Percentiles rank a stretch among this genome's conserved stretches.
phyloP scores from a whole-genome alignment of 2,113 vertebrate species.

The Donacobius atricapilla region DNA sequence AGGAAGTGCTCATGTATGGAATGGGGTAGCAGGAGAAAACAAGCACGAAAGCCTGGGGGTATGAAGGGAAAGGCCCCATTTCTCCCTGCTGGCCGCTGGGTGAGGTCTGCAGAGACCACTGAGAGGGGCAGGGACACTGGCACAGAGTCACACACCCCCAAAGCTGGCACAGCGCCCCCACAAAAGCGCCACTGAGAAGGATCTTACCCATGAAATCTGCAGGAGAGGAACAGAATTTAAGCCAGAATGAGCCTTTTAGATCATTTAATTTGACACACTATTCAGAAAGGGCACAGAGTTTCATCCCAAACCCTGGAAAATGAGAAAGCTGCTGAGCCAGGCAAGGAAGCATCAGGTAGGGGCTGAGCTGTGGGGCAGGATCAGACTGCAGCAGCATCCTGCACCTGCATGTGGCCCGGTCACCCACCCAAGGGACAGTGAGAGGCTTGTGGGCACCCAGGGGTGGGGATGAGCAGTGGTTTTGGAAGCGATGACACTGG shows the following conservation, averaged over 20 bases:
- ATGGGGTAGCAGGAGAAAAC: background rate
- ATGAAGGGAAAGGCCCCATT: background rate
- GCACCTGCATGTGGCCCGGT: background rate
- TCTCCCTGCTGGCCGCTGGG: too few relatives aligned
- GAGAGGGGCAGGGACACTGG: background rate
- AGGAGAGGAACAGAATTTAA: background rate
- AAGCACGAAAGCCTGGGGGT: fast-evolving
- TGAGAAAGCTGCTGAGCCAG: background rate
- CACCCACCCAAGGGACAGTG: background rate
- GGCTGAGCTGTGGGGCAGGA: background rate
- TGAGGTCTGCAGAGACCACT: background rate
- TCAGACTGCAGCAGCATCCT: fast-evolving
- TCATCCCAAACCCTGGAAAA: background rate
- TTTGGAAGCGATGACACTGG: background rate
- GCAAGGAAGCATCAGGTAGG: background rate
- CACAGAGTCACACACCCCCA: background rate
- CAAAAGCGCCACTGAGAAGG: background rate
- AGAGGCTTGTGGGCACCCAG: background rate
- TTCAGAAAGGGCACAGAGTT: background rate
- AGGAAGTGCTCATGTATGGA: background rate
- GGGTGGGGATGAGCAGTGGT: background rate
- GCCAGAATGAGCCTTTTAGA: background rate
- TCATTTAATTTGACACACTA: fast-evolving
- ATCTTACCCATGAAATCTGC: background rate
- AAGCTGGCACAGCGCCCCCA: background rate